These are phyloP conservation scores for Channa argus DNA, from an alignment of 2,113 vertebrate species.

Conservation along the genomic window DNA sequence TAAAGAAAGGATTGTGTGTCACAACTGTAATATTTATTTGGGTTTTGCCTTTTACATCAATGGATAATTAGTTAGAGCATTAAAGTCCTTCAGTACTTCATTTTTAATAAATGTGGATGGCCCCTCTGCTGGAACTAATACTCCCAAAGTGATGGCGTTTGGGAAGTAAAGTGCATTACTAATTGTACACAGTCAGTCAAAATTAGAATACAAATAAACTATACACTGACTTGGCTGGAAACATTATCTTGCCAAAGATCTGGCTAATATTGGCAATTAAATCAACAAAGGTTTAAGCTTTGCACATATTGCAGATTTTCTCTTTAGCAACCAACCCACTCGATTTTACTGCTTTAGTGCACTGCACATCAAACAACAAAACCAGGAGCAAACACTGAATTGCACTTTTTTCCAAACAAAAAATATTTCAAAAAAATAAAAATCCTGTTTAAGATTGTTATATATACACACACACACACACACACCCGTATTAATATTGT, in stretches of 20 bases:
- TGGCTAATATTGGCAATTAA: neutral
- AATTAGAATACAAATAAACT: neutral
- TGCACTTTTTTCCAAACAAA: neutral
- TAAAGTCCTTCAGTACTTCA: neutral
- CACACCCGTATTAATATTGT: neutral
- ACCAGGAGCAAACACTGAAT: neutral
- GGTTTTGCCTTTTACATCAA: constrained; percentile 19
- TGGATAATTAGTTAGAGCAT: constrained; percentile 29
- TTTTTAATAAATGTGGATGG: neutral
- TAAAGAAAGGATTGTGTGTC: constrained; percentile 4
- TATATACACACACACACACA: neutral
- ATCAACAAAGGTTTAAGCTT: too few relatives aligned
- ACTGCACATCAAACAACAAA: neutral
- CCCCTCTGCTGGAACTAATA: constrained; percentile 6
- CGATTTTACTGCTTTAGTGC: too few relatives aligned
- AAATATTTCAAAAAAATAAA: neutral
- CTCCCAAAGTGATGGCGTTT: neutral
- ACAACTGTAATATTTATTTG: constrained; percentile 37
- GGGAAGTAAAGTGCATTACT: neutral
- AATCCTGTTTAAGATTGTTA: too few relatives aligned
- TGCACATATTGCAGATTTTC: too few relatives aligned
- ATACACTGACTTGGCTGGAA: neutral
- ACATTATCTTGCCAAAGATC: neutral
- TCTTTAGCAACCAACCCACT: too few relatives aligned
- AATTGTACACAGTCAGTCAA: neutral